A percentile compares a stretch with the other conserved stretches of the same genome.
phyloP scores from a whole-genome alignment of 2,888 invertebrate species.

The Mythimna impura region DNA sequence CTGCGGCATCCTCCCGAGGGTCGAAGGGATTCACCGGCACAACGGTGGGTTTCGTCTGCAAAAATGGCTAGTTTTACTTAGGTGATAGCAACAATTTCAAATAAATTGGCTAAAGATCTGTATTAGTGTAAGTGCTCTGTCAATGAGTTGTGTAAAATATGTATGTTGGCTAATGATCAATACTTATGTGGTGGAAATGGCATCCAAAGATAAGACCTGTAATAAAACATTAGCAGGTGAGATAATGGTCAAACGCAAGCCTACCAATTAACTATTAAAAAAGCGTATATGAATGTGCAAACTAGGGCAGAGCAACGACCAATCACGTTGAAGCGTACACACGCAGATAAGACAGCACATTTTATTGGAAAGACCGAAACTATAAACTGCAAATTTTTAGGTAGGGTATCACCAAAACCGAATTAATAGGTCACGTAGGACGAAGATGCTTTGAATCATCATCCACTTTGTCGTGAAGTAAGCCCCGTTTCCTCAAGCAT shows the following conservation, averaged over 20 bases:
- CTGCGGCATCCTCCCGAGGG: constrained; percentile 94
- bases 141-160: not conserved
- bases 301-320: not conserved
- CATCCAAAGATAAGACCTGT: not conserved
- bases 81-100: not conserved
- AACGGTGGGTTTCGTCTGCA: constrained; percentile 94
- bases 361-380: not conserved
- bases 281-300: not conserved
- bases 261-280: too few relatives aligned
- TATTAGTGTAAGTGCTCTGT: not conserved
- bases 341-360: not conserved
- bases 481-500: not conserved
- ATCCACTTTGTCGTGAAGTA: not conserved
- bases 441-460: not conserved
- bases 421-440: not conserved
- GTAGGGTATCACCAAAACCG: not conserved
- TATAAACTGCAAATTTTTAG: not conserved
- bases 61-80: constrained; percentile 52
- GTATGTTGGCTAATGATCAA: not conserved
- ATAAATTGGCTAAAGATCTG: not conserved
- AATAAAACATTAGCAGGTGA: not conserved
- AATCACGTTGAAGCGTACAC: not conserved
- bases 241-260: too few relatives aligned
- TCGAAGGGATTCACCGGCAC: constrained; percentile 94
- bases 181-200: not conserved